A percentile compares a stretch with the other conserved stretches of the same genome.
phyloP scores from a whole-genome alignment of 2,888 invertebrate species.

The Julus scandinavius region DNA sequence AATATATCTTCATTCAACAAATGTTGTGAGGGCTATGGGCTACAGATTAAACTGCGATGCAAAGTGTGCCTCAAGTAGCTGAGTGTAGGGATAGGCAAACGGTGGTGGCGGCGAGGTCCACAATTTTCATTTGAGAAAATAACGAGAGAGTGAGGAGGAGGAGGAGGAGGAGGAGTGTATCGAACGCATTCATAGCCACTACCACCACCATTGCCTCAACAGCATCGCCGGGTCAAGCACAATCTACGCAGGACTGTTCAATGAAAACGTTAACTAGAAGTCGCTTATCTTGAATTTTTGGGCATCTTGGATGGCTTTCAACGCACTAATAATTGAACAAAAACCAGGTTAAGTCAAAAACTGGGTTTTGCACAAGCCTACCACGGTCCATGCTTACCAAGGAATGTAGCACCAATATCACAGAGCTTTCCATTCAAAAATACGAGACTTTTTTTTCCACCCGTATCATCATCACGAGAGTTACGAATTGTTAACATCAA shows the following conservation, averaged over 20 bases:
- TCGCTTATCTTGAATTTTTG: constrained; percentile 46
- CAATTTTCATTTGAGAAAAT: background rate
- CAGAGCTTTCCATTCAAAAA: background rate
- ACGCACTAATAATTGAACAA: constrained; percentile 45
- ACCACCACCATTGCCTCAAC: constrained; percentile 34
- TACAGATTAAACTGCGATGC: constrained; percentile 6
- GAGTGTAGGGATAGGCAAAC: background rate
- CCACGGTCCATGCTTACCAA: background rate
- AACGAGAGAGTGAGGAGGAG: background rate
- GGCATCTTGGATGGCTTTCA: constrained; percentile 46
- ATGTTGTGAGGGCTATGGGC: background rate
- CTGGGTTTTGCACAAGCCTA: constrained; percentile 30
- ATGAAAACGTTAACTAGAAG: constrained; percentile 34
- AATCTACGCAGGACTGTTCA: constrained; percentile 21
- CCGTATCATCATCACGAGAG: too few species aligned
- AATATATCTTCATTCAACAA: constrained; percentile 44
- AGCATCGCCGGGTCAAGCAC: constrained; percentile 4
- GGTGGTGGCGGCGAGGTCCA: background rate
- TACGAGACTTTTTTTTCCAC: background rate
- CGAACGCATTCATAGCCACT: background rate
- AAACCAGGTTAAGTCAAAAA: constrained; percentile 13
- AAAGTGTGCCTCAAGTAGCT: constrained; percentile 34
- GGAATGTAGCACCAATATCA: background rate
- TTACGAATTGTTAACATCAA: too few species aligned
- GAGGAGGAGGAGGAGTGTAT: background rate